A percentile compares a stretch with the other conserved stretches of the same genome.
Evolutionary conservation across 2,113 vertebrate genomes (phyloP).

Genomic region (Athene noctua): DNA sequence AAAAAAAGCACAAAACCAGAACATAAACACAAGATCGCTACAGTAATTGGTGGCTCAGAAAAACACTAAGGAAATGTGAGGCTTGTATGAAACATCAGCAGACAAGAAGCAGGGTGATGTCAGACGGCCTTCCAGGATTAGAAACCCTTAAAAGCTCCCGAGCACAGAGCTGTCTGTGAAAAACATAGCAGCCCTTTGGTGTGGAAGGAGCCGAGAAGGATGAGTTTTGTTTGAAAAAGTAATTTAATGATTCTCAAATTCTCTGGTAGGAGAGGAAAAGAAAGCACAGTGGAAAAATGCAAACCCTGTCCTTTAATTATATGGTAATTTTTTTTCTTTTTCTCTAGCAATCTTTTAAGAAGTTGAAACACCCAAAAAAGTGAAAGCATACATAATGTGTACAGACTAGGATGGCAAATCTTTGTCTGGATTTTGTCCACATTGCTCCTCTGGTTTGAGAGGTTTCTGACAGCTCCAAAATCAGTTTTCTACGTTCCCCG

Average conservation of each 20-base stretch:
- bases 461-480: neutral
- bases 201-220: constrained; percentile 52
- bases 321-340: neutral
- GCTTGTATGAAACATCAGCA: constrained; percentile 85
- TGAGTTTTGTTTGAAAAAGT: neutral
- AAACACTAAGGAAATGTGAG: constrained; percentile 88
- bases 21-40: constrained; percentile 76
- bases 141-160: constrained; percentile 95
- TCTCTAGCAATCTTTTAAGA: neutral
- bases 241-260: neutral
- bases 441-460: neutral
- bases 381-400: neutral
- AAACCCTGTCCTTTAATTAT: neutral
- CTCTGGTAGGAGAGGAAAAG: neutral
- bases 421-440: neutral
- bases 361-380: neutral
- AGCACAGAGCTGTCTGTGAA: constrained; percentile 20
- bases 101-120: constrained; percentile 88
- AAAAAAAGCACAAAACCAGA: constrained; percentile 68
- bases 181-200: neutral
- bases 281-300: neutral
- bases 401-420: neutral
- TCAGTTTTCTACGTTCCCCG: neutral
- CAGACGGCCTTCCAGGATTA: constrained; percentile 92
- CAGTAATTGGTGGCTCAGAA: constrained; percentile 82